Percentiles rank a stretch among this genome's conserved stretches.
These are phyloP conservation scores for Gymnothorax javanicus DNA, from an alignment of 2,797 vertebrate species.

Conservation along the genomic window DNA sequence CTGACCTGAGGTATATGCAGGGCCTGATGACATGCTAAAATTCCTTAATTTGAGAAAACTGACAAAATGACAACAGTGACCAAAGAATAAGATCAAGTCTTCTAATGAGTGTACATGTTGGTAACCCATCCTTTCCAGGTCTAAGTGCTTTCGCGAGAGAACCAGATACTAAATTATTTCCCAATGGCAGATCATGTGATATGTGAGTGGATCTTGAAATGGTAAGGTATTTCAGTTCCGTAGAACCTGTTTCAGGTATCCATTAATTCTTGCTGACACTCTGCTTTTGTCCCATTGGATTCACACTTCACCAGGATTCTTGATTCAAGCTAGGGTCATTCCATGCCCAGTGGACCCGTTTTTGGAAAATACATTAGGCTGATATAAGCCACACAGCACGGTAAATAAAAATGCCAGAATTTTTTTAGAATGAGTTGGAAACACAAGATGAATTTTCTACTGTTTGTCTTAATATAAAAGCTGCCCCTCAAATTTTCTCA, in stretches of 20 bases:
- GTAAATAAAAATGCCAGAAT: no score
- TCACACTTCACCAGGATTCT: background rate
- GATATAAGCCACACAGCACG: no score
- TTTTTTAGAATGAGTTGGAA: no score
- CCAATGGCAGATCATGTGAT: background rate
- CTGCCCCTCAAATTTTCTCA: no score
- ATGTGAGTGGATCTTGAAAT: background rate
- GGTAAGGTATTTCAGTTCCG: background rate
- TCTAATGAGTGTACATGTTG: background rate
- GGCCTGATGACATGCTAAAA: background rate
- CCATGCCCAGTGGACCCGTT: no score
- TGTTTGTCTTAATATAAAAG: no score
- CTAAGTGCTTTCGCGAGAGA: background rate
- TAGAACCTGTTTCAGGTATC: background rate
- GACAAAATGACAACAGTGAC: background rate
- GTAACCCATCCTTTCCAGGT: background rate
- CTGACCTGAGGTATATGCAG: constrained; percentile 9
- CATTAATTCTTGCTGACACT: background rate
- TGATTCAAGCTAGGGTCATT: no score
- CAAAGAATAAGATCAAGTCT: background rate
- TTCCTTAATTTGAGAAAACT: background rate
- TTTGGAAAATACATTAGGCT: no score
- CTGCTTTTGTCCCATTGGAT: background rate
- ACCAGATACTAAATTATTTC: background rate
- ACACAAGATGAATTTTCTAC: no score